phyloP scores from a whole-genome alignment of 2,113 vertebrate genomes.

The Indri indri region DNA sequence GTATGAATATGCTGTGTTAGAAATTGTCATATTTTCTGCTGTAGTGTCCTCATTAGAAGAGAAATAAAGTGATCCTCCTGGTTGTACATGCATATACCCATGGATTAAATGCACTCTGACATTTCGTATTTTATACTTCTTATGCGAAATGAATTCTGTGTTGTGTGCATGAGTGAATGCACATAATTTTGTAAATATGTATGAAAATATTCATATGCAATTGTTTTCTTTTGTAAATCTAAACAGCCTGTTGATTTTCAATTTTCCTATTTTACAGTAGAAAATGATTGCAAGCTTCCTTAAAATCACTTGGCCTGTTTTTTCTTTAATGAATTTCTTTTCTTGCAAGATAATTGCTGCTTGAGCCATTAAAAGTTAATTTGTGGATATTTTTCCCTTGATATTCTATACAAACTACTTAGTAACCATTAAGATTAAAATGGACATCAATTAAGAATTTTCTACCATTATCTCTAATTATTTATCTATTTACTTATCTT shows the following conservation, averaged over 20 bases:
- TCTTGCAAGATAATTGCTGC: neutral
- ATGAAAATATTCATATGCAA: constrained; percentile 46
- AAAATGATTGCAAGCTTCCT: constrained; percentile 53
- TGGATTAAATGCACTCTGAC: constrained; percentile 34
- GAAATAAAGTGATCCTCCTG: neutral
- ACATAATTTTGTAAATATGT: constrained; percentile 48
- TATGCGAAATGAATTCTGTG: constrained; percentile 59
- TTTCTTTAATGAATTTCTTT: constrained; percentile 40
- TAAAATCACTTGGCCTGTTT: constrained; percentile 46
- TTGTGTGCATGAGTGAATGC: constrained; percentile 20
- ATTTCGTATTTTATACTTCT: constrained; percentile 40
- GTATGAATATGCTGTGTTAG: neutral
- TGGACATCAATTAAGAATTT: constrained; percentile 28
- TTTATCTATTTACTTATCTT: constrained; percentile 14
- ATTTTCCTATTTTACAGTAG: constrained; percentile 50
- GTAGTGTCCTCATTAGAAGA: neutral
- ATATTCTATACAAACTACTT: neutral
- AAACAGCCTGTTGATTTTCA: constrained; percentile 55
- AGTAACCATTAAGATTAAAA: constrained; percentile 37
- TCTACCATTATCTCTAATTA: neutral
- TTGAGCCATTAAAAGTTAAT: constrained; percentile 44
- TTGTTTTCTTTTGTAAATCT: constrained; percentile 57
- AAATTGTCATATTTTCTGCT: neutral
- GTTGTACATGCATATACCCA: neutral
- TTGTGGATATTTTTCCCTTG: constrained; percentile 44